Evolutionary conservation across 2,113 vertebrate genomes (phyloP).

Genomic region (Chloropsis cyanopogon): DNA sequence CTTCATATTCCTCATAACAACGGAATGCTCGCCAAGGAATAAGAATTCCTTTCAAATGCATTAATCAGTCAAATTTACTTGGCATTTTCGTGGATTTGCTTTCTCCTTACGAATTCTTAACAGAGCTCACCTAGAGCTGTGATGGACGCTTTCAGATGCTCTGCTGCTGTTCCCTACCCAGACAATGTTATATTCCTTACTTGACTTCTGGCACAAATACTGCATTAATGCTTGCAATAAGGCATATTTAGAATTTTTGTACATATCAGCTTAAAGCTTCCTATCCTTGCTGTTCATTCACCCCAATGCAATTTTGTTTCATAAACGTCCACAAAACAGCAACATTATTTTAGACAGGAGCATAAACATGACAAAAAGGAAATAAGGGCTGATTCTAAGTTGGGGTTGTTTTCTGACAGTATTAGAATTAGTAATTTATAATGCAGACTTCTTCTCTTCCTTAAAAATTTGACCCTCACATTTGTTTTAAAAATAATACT

Average conservation of each 20-base stretch:
- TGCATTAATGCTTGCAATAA: not conserved
- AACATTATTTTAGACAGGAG: not conserved
- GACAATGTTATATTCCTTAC: not conserved
- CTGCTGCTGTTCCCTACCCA: not conserved
- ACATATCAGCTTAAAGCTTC: not conserved
- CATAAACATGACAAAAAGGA: not conserved
- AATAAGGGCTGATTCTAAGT: not conserved
- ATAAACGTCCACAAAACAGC: not conserved
- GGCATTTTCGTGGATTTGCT: not conserved
- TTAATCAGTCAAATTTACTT: constrained; percentile 17
- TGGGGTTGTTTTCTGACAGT: not conserved
- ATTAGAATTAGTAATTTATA: not conserved
- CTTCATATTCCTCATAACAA: constrained; percentile 14
- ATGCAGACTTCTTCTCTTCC: not conserved
- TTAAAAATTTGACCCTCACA: not conserved
- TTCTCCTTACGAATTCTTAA: not conserved
- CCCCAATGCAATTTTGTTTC: not conserved
- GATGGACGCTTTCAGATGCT: not conserved
- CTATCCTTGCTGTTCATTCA: not conserved
- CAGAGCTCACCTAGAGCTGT: not conserved
- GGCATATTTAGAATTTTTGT: not conserved
- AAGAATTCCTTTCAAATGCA: not conserved
- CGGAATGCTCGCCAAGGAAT: not conserved
- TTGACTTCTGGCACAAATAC: not conserved
- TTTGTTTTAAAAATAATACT: not conserved